Evolutionary conservation across 2,888 invertebrate genomes (phyloP), one percentile per base, ranked within the genome.

Genomic region (Masnerella sp.): DNA sequence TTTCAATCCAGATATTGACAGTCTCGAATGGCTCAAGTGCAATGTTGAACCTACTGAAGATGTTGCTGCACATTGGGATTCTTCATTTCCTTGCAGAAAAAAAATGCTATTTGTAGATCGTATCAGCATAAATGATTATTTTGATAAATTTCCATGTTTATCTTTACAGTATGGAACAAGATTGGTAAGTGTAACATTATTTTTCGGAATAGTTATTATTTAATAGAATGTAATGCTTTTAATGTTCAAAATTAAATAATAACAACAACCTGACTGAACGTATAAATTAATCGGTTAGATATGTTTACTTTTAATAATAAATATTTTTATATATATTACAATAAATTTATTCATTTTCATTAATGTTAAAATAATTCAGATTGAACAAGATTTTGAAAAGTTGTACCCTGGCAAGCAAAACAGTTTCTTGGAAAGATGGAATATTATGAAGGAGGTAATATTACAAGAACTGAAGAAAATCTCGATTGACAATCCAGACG

Each of bases 111-210:
- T 36, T 5, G 5, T 36, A 7, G 36, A 36, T 11, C 12, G 5
- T 36, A 36, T 7, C 1, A 36, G 14, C 15, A 12, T 36, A 14
- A 14, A 36, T 36, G 14, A 36, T 3, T 36, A 5, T 30, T 30
- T 30, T 22, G 22, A 22, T n/a, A n/a, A n/a, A n/a, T 62, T 62
- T 42, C 49, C 49, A 12, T 62, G 61, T 51, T 51, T 62, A 25
- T n/a, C 22, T 20, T 3, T 47, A 1, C 28, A 62, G 25, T 30
- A 12, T 52, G 62, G 51, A 25, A 28, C 11, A 32, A 7, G 32
- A 15, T 43, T 62, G 51, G 62, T 62, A 22, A 62, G 14, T n/a
- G n/a, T n/a, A 40, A 38, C 5, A 34, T 56, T n/a, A 30, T 30
- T 17, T 30, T 17, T 28, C 2, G n/a, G 17, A 17, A 3, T 45